Evolutionary conservation across 2,113 vertebrate genomes (phyloP), one percentile per base, ranked within the genome.

Genomic region (Gasterosteus nipponicus): DNA sequence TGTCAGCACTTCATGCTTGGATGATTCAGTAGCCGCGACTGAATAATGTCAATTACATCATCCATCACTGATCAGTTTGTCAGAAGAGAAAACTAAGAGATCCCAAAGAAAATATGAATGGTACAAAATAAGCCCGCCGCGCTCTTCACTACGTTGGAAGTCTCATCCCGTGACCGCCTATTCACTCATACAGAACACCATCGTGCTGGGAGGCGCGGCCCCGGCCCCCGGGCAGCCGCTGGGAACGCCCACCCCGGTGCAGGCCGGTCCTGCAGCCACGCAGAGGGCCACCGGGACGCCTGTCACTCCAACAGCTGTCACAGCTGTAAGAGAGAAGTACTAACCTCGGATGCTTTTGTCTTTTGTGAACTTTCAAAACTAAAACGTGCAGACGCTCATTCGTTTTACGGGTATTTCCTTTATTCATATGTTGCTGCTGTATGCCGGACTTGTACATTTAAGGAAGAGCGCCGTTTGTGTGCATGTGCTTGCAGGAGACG

Each of bases 161-260:
- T 35, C 41, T 65, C 18, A 58, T 80, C 29, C 78, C 51, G 66
- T 73, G 22, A 58, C 38, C 46, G 29, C 8, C 39, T 49, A 31
- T 80, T 68, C 49, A 42, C 65, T 77, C 42, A 67, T 38, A 71
- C 81, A 92, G 78, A 92, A 97, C 95, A 94, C 96, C 91, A 96
- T 97, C 72, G 95, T 98, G 88, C 90, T 97, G 84, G 94, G 97
- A 66, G 95, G 95, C 42, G 87, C 94, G 33, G 93, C 95, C 85
- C 91, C 95, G 80, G 90, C 96, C 6, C 89, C 95, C 12, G 88
- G 85, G 33, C 91, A 89, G 70, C 89, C 95, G 0, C 72, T 96
- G 3, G 96, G 95, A 80, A 94, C 95, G 0, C 87, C 96, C 6
- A 89, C 95, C 19, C 91, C 95, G 16, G 95, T 96, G 82, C 97